These are phyloP conservation scores for Catostomus latipinnis DNA, from an alignment of 2,797 vertebrate genomes.

Conservation along the genomic window DNA sequence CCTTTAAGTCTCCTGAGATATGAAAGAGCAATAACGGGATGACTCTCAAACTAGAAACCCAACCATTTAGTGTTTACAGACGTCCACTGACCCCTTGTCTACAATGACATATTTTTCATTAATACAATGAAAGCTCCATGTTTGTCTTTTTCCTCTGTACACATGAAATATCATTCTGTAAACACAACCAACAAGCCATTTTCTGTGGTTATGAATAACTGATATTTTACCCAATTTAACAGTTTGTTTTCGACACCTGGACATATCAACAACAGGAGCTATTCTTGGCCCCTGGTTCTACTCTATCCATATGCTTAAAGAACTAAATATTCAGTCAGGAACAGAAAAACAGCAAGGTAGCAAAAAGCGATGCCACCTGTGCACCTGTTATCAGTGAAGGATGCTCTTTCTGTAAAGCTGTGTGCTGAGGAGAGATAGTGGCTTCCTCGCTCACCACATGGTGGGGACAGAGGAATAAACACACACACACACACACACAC, in stretches of 20 bases:
- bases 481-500: too few relatives aligned
- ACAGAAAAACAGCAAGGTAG: constrained; percentile 1
- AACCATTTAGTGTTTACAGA: not conserved
- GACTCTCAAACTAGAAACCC: too few relatives aligned
- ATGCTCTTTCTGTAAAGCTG: not conserved
- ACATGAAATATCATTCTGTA: too few relatives aligned
- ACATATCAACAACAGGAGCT: not conserved
- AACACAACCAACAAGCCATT: not conserved
- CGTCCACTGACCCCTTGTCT: not conserved
- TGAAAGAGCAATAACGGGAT: too few relatives aligned
- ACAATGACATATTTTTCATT: not conserved
- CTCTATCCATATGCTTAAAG: not conserved
- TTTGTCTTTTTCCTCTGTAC: constrained; percentile 2
- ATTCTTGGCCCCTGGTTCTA: not conserved
- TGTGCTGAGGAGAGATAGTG: not conserved
- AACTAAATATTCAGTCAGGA: constrained; percentile 14
- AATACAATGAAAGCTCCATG: not conserved
- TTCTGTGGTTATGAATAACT: constrained; percentile 24
- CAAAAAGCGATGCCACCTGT: not conserved
- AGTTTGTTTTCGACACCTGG: not conserved
- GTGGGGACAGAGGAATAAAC: constrained; percentile 46
- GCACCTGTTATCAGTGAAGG: constrained; percentile 15
- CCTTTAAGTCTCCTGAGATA: too few relatives aligned
- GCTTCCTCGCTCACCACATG: constrained; percentile 37
- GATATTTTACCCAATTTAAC: constrained; percentile 17